Evolutionary conservation across 2,888 invertebrate genomes (phyloP), one percentile per base, ranked within the genome.

Genomic region (Chrysodeixis includens): DNA sequence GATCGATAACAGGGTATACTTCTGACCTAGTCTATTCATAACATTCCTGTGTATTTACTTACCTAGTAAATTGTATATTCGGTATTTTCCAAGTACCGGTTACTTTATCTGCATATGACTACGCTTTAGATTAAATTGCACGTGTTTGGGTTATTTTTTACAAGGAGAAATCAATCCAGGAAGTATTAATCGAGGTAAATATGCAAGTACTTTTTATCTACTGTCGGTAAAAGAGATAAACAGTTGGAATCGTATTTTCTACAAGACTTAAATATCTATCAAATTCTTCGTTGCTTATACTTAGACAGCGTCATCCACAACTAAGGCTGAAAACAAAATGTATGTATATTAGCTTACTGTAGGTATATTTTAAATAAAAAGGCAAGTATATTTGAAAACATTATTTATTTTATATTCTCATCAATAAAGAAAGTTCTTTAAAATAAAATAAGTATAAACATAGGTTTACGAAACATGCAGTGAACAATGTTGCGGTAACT

Each of bases 381-480:
- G 30, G 69, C 53, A 56, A 5, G 22, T 61, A 74, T 93, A 93
- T 93, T 94, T 94, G 93, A 95, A 95, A 95, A 95, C 95, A 93
- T 95, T 88, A 90, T 94, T 95, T 94, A 94, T 95, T 94, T 94
- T 94, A 94, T 93, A 79, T 81, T 81, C 79, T 93, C 94, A 87
- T 94, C 93, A 93, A 94, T 94, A 94, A 95, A 93, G 92, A 93
- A 93, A 94, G 93, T 92, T 93, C 64, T 94, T 93, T 88, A 91
- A 94, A 95, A 93, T 93, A 93, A 94, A 93, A 93, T 93, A 81
- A 73, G 70, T 81, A 93, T 93, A 92, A 94, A 92, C 92, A 89
- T 91, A 94, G 88, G 88, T 91, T 91, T 91, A 90, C 76, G 74
- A 78, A 80, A 80, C 90, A 92, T 92, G 93, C 93, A 91, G 92